Evolutionary conservation across 2,797 vertebrate species (phyloP).

Genomic region (Dendrocincla fuliginosa): DNA sequence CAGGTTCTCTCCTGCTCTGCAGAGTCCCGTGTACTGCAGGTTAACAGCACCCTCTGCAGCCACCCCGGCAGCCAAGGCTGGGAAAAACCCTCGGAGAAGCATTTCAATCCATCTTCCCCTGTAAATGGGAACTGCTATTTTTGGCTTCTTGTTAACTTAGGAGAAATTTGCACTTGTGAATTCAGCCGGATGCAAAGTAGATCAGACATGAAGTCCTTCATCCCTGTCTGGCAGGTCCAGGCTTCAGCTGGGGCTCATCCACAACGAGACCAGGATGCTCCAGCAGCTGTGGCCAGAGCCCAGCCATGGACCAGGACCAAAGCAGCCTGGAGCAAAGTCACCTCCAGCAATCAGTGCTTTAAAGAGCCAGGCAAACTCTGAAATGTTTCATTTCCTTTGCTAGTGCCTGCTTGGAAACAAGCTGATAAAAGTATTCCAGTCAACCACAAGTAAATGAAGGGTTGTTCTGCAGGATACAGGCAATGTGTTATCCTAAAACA

Average conservation of each 20-base stretch:
- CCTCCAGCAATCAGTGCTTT: accelerated
- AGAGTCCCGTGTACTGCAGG: neutral
- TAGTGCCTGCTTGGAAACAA: neutral
- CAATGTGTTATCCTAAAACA: neutral
- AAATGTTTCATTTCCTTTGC: neutral
- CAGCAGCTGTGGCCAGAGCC: accelerated
- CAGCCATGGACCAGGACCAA: accelerated
- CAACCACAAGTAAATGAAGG: neutral
- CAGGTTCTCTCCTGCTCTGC: neutral
- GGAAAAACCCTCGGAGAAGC: accelerated
- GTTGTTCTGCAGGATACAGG: neutral
- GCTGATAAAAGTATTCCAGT: neutral
- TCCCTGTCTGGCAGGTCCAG: neutral
- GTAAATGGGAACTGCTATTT: accelerated
- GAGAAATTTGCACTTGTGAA: neutral
- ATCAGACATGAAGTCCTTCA: accelerated
- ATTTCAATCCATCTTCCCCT: accelerated
- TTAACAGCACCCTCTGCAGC: conserved; percentile 63
- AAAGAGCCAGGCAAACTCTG: neutral
- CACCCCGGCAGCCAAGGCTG: neutral
- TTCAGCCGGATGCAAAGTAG: neutral
- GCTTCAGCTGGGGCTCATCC: neutral
- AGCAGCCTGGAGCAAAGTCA: neutral
- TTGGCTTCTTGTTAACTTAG: accelerated
- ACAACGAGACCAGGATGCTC: accelerated